Percentiles rank a stretch among this genome's conserved stretches.
Conservation (phyloP, 2,888 invertebrate species). For the Sphinx pinastri region DNA sequence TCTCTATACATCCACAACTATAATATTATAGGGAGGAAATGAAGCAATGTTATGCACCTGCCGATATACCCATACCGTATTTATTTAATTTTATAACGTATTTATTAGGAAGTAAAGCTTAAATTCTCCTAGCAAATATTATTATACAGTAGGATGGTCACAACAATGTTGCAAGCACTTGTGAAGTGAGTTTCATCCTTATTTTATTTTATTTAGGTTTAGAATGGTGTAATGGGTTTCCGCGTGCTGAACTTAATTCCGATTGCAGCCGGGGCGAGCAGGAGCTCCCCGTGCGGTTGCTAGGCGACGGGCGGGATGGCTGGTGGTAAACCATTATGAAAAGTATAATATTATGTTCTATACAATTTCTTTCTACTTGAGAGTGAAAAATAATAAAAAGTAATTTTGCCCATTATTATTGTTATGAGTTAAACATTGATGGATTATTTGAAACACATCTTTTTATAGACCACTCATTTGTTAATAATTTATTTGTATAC, state of each 20-base stretch:
- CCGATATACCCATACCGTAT: neutral
- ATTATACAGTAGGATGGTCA: neutral
- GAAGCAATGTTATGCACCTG: constrained; percentile 25
- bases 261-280: constrained; percentile 33
- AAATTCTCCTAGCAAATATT: neutral
- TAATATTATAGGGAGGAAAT: constrained; percentile 16
- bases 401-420: too few species aligned
- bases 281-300: constrained; percentile 44
- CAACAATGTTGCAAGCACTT: constrained; percentile 7
- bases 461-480: too few species aligned
- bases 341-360: neutral
- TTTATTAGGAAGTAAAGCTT: neutral
- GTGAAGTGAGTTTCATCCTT: constrained; percentile 2
- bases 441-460: too few species aligned
- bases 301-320: constrained; percentile 37
- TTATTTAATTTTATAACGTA: neutral
- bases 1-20: neutral
- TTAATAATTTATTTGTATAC: too few species aligned
- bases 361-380: too few species aligned
- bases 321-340: neutral
- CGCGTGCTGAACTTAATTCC: constrained; percentile 12
- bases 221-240: neutral
- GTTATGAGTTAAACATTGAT: too few species aligned
- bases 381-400: too few species aligned
- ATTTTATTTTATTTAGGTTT: neutral